Conservation (phyloP, 2,113 vertebrate species). For the Trogon surrucura region DNA sequence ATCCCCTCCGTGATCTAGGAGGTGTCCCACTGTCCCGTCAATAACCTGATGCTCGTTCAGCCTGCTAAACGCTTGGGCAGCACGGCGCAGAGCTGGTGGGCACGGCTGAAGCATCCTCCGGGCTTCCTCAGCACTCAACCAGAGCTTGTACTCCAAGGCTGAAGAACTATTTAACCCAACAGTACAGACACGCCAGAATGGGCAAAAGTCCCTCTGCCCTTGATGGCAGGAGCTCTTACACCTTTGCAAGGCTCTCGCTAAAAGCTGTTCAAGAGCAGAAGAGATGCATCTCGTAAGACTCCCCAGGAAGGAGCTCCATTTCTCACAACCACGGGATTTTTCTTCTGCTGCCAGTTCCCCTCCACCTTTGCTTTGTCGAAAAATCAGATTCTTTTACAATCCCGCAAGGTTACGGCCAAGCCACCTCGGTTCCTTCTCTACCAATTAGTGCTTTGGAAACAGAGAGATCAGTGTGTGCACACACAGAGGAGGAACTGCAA, state of each 20-base stretch:
- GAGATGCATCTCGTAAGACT: neutral
- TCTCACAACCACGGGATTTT: neutral
- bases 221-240: neutral
- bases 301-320: neutral
- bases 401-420: neutral
- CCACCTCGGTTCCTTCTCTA: neutral
- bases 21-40: neutral
- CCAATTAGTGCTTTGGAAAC: neutral
- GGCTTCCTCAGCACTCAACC: neutral
- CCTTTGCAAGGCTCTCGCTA: neutral
- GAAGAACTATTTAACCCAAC: neutral
- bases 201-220: neutral
- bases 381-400: neutral
- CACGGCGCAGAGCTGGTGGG: neutral
- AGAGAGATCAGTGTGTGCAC: neutral
- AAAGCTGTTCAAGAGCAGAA: neutral
- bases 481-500: conserved; percentile 14
- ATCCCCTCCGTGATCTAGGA: neutral
- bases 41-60: neutral
- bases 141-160: neutral
- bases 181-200: neutral
- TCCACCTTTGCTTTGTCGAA: neutral
- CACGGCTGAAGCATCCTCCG: neutral
- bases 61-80: neutral
- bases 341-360: neutral